These are phyloP conservation scores for Eupithecia abbreviata DNA, from an alignment of 2,888 invertebrate genomes.

Conservation along the genomic window DNA sequence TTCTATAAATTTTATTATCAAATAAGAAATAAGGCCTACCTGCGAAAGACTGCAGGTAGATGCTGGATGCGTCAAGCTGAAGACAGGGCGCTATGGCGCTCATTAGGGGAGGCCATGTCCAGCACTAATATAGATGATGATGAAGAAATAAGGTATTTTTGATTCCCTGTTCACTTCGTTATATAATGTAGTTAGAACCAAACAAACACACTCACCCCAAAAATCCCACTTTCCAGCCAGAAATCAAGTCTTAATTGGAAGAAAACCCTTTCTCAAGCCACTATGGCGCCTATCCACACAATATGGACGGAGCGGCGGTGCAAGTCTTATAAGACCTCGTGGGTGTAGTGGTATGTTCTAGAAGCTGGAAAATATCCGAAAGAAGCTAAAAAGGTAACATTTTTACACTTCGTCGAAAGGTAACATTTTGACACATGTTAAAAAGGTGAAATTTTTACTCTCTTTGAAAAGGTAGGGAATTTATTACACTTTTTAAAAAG, in stretches of 20 bases:
- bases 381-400: neutral
- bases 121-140: no score
- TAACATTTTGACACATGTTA: no score
- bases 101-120: no score
- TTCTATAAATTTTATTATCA: no score
- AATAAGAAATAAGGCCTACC: no score
- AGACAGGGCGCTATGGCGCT: no score
- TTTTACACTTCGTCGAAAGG: neutral
- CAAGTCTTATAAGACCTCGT: slow-evolving; percentile 49
- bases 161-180: no score
- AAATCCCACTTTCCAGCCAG: slow-evolving; percentile 65
- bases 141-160: no score
- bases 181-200: slow-evolving; percentile 56
- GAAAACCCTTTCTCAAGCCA: slow-evolving; percentile 44
- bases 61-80: no score
- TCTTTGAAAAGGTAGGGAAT: neutral
- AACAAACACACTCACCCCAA: slow-evolving; percentile 52
- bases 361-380: neutral
- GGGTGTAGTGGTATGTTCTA: slow-evolving; percentile 50
- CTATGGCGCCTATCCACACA: slow-evolving; percentile 67
- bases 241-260: slow-evolving; percentile 62
- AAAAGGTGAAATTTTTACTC: neutral
- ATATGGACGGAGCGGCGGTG: slow-evolving; percentile 71
- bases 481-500: no score
- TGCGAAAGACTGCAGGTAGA: no score